These are phyloP conservation scores for Danionella dracula DNA, from an alignment of 2,797 vertebrate genomes.

Conservation along the genomic window DNA sequence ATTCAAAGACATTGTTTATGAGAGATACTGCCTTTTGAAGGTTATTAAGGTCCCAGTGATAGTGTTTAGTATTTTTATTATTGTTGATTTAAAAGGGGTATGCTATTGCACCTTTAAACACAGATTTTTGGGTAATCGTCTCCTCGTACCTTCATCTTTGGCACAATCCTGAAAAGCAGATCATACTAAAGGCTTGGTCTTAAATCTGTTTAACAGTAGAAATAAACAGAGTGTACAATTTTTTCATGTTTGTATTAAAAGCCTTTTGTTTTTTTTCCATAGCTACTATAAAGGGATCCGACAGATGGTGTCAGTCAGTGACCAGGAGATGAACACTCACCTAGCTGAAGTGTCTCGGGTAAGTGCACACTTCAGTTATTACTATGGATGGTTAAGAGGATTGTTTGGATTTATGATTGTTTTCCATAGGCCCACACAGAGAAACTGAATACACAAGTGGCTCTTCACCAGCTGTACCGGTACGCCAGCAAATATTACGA, in stretches of 20 bases:
- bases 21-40: too few relatives aligned
- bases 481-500: slow-evolving; percentile 98
- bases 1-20: too few relatives aligned
- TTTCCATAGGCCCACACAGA: slow-evolving; percentile 84
- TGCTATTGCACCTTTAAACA: too few relatives aligned
- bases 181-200: too few relatives aligned
- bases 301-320: slow-evolving; percentile 93
- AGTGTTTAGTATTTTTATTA: too few relatives aligned
- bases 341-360: slow-evolving; percentile 98
- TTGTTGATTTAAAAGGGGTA: too few relatives aligned
- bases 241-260: not conserved
- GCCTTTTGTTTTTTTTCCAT: slow-evolving; percentile 12
- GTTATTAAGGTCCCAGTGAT: too few relatives aligned
- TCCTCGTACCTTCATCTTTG: too few relatives aligned
- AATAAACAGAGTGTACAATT: not conserved
- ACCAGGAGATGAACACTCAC: slow-evolving; percentile 99
- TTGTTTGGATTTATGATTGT: slow-evolving; percentile 21
- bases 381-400: not conserved
- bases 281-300: slow-evolving; percentile 97
- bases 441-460: slow-evolving; percentile 90
- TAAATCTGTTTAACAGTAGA: too few relatives aligned
- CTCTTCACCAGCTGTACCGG: slow-evolving; percentile 94
- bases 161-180: too few relatives aligned
- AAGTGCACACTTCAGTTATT: slow-evolving; percentile 48
- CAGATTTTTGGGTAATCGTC: too few relatives aligned